Evolutionary conservation across 2,113 vertebrate genomes (phyloP), one percentile per base, ranked within the genome.

Genomic region (Typhlomys cinereus): DNA sequence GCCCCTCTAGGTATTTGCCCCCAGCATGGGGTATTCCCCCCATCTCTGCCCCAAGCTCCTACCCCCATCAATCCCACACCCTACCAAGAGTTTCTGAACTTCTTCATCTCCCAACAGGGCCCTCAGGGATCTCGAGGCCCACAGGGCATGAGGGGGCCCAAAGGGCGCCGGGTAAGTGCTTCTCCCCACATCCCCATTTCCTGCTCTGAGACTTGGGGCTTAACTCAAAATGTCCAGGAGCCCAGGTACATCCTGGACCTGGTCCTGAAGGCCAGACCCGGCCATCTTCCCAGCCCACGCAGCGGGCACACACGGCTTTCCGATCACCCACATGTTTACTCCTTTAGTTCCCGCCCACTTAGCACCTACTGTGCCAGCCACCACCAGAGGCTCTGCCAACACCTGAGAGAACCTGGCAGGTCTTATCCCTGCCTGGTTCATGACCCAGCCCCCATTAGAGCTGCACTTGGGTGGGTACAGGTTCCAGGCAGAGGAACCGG

Each of bases 141-240:
- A 0, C 96, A 97, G 39, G 99, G 99, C 85, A 95, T 97, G 84
- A 98, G 99, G 97, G 99, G 99, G 95, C 36, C 98, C 34, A 99
- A 99, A 96, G 99, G 99, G 93, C 98, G 97, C 91, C 96, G 98
- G 98, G 99, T 99, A 97, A 98, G 99, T 48, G 1, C 1, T 31
- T 62, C 86, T 46, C 9, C 48, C 50, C 73, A 62, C 84, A 78
- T 62, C 18, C 0, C 0, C 39, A n/a, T 11, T 10, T 36, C 46
- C 0, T 20, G 2, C 34, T 81, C 75, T 71, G 69, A 11, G 71
- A 13, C 25, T 11, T 31, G n/a, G 2, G 89, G 36, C 34, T 83
- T 74, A 10, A 0, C 25, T 11, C 48, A 21, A 17, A 31, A 3
- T 31, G 48, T 18, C 39, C 13, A 14, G 48, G n/a, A n/a, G 85